Base-by-base conservation (phyloP, 2,888 invertebrate species). In the Lepidonotus clava region DNA sequence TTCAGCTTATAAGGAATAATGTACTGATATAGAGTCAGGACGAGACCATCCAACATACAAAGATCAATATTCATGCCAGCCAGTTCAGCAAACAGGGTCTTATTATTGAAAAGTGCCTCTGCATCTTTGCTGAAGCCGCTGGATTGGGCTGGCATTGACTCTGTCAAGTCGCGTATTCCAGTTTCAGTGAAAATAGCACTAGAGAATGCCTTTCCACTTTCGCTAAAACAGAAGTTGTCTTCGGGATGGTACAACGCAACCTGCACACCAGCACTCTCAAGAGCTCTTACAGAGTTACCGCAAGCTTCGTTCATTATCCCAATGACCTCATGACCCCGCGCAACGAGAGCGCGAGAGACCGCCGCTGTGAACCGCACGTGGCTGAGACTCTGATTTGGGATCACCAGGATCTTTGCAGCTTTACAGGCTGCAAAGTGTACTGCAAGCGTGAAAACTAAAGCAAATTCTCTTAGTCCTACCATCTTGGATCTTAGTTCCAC, bases 1-100 rank as follows among this genome's bases (percentile, higher is more conserved):
- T 71, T 84, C 32, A 87, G 71, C 34, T 36, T 66, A 36, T 87
- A 87, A 34, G 87, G 84, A 14, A 87, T 34, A 5, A 86, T 71
- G 38, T 80, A 87, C 4, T 24, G 5, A 32, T 6, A 38, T 18
- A 83, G 84, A 6, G 36, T n/a, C 14, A 32, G 46, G 28, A 46
- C 66, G 21, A 56, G 6, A 5, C 84, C 84, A 32, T 87, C 87
- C 6, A 87, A 28, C 6, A 87, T 24, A n/a, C n/a, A 18, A 67
- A 67, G 24, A 67, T 67, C 67, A 11, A 67, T n/a, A 11, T 67
- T 18, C 11, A 67, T n/a, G n/a, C n/a, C 18, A 67, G 67, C 11
- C 11, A 11, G 67, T n/a, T 14, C 21, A 51, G 11, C 14, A 51
- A 14, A 11, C 14, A 51, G 11, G 51, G 11, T 14, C 11, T 14